phyloP scores from a whole-genome alignment of 53 echinoderm and acorn worm species.

The Paracentrotus lividus region DNA sequence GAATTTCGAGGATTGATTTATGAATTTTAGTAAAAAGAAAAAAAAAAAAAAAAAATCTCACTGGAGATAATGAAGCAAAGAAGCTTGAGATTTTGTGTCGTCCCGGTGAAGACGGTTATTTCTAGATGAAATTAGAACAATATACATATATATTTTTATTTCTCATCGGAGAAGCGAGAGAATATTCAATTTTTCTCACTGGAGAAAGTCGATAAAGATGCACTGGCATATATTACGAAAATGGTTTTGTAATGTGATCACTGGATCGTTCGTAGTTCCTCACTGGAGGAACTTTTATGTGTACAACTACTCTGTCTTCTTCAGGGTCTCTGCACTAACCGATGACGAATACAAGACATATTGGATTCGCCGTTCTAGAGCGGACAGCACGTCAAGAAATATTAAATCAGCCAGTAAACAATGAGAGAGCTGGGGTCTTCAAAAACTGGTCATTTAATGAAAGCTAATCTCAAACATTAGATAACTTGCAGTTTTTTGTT shows the following conservation, averaged over 20 bases:
- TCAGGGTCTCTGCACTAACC: neutral
- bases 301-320: neutral
- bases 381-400: constrained; percentile 5
- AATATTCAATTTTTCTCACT: neutral
- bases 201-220: neutral
- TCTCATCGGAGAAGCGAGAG: neutral
- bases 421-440: neutral
- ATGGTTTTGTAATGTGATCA: neutral
- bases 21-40: fast-evolving
- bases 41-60: neutral
- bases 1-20: neutral
- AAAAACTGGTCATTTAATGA: too few relatives aligned
- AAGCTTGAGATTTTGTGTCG: too few relatives aligned
- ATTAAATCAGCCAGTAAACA: neutral
- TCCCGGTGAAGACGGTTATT: too few relatives aligned
- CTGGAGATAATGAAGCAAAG: too few relatives aligned
- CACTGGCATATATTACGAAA: neutral
- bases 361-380: neutral
- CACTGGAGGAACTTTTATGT: too few relatives aligned
- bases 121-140: too few relatives aligned
- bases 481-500: neutral
- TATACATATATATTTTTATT: too few relatives aligned
- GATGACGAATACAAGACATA: neutral
- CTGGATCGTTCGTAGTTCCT: neutral
- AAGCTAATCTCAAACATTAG: neutral